A percentile compares a stretch with the other conserved stretches of the same genome.
These are phyloP conservation scores for Habropoda laboriosa DNA, from an alignment of 1,140 invertebrate species.

Conservation along the genomic window DNA sequence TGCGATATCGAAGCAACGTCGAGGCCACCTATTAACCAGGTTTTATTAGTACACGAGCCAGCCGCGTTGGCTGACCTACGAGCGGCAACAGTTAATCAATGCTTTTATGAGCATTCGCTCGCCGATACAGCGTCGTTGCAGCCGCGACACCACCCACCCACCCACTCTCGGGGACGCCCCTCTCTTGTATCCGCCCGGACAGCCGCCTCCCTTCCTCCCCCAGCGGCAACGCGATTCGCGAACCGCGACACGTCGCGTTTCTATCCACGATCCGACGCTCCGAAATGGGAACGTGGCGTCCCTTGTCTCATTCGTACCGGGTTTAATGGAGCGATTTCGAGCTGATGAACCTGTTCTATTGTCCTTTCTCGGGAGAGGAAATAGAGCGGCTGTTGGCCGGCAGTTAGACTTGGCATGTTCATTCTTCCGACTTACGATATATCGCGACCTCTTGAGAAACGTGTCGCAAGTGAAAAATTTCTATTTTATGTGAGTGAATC, in stretches of 20 bases:
- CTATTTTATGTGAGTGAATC: too few species aligned
- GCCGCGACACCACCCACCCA: constrained; percentile 52
- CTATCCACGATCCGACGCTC: background rate
- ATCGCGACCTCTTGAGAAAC: too few species aligned
- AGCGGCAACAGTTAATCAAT: constrained; percentile 79
- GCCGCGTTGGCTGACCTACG: constrained; percentile 68
- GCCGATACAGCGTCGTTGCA: constrained; percentile 61
- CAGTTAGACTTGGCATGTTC: too few species aligned
- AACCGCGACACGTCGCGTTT: constrained; percentile 1
- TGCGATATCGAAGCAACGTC: constrained; percentile 63
- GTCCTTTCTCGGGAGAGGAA: too few species aligned
- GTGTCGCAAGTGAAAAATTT: too few species aligned
- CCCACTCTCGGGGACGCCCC: constrained; percentile 41
- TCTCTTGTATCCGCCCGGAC: constrained; percentile 43
- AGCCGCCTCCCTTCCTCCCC: background rate
- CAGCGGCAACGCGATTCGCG: constrained; percentile 1
- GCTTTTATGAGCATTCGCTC: constrained; percentile 77
- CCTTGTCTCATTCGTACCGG: too few species aligned
- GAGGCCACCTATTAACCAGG: constrained; percentile 63
- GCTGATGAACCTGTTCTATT: too few species aligned
- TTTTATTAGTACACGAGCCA: constrained; percentile 68
- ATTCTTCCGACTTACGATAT: too few species aligned
- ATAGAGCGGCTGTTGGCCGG: too few species aligned
- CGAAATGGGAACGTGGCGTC: too few species aligned
- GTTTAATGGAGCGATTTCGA: too few species aligned